Conservation (phyloP, 1,140 invertebrate genomes). For the Linepithema humile region DNA sequence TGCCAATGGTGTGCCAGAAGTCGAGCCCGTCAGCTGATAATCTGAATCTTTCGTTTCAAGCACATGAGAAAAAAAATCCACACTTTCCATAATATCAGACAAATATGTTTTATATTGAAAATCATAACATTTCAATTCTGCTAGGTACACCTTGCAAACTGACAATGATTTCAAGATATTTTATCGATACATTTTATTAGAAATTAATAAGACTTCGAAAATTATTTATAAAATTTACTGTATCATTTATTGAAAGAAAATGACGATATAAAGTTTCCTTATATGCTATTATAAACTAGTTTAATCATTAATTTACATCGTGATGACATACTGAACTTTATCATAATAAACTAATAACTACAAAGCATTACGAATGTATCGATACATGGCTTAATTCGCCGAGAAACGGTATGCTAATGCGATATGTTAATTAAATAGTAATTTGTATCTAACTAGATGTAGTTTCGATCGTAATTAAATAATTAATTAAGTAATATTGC, state of each 20-base stretch:
- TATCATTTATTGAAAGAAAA: conserved; percentile 21
- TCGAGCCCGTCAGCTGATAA: conserved; percentile 87
- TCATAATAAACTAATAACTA: conserved; percentile 42
- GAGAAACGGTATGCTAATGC: conserved; percentile 30
- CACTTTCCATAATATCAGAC: neutral
- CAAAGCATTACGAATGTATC: conserved; percentile 40
- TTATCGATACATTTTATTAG: neutral
- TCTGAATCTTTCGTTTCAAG: conserved; percentile 85
- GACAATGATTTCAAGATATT: neutral
- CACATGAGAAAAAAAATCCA: conserved; percentile 43
- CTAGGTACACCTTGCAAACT: neutral
- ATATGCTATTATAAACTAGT: conserved; percentile 19
- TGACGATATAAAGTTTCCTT: neutral
- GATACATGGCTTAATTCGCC: conserved; percentile 37
- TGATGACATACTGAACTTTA: conserved; percentile 34
- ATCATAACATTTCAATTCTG: neutral
- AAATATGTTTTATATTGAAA: neutral
- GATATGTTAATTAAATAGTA: conserved; percentile 56
- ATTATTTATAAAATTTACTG: neutral
- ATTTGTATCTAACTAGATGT: conserved; percentile 35
- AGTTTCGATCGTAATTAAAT: conserved; percentile 42
- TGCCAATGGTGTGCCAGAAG: conserved; percentile 84
- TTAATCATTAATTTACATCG: conserved; percentile 42
- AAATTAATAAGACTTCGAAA: neutral
- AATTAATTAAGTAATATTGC: conserved; percentile 50